Conservation (phyloP, 2,797 vertebrate species). For the Neosalanx taihuensis region DNA sequence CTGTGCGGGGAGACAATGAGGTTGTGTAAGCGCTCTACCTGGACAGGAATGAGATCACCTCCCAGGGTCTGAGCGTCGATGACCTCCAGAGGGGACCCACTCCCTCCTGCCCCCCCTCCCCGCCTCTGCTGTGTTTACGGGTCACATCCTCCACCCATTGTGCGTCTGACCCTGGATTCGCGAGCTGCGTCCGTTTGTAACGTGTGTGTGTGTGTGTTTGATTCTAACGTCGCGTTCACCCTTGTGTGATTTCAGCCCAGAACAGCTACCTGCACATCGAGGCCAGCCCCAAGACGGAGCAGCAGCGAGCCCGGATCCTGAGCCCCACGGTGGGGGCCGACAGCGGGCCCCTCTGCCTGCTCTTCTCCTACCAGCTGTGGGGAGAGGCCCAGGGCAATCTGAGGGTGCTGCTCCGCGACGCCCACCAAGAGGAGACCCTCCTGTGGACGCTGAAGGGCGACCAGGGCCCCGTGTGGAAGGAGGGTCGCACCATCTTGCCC, state of each 20-base stretch:
- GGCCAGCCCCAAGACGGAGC: slow-evolving; percentile 78
- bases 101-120: slow-evolving; percentile 42
- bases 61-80: slow-evolving; percentile 29
- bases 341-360: slow-evolving; percentile 85
- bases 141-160: slow-evolving; percentile 56
- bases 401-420: slow-evolving; percentile 80
- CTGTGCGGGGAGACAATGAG: slow-evolving; percentile 32
- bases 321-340: slow-evolving; percentile 83
- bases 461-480: slow-evolving; percentile 87
- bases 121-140: slow-evolving; percentile 50
- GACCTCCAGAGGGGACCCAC: slow-evolving; percentile 1
- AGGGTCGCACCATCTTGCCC: slow-evolving; percentile 89
- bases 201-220: slow-evolving; percentile 15
- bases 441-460: slow-evolving; percentile 88
- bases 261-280: slow-evolving; percentile 78
- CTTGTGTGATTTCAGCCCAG: slow-evolving; percentile 51
- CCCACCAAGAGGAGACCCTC: slow-evolving; percentile 80
- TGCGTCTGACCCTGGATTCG: slow-evolving; percentile 35
- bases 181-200: slow-evolving; percentile 8
- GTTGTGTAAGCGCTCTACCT: slow-evolving; percentile 48
- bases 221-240: not conserved
- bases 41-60: slow-evolving; percentile 39
- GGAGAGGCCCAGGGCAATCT: slow-evolving; percentile 84
- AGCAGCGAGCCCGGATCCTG: slow-evolving; percentile 82
- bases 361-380: slow-evolving; percentile 87